phyloP scores from a whole-genome alignment of 1,140 invertebrate genomes.

The Hyles vespertilio region DNA sequence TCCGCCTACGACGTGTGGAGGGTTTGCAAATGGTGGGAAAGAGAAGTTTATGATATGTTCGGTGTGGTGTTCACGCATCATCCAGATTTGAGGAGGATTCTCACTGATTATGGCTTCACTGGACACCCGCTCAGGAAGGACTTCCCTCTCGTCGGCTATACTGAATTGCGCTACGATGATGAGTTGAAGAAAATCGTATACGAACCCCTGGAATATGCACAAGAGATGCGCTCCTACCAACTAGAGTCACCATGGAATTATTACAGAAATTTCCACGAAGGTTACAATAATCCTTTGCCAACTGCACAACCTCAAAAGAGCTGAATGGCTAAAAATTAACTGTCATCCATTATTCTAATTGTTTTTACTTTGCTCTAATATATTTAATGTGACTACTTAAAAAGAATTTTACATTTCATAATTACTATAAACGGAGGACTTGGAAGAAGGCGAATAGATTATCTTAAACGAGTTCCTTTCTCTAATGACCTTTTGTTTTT shows the following conservation, averaged over 20 bases:
- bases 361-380: too few relatives aligned
- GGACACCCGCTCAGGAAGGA: constrained; percentile 70
- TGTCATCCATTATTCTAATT: too few relatives aligned
- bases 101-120: constrained; percentile 70
- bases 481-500: too few relatives aligned
- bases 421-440: too few relatives aligned
- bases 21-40: constrained; percentile 58
- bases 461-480: too few relatives aligned
- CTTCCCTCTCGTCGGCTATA: constrained; percentile 65
- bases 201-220: constrained; percentile 66
- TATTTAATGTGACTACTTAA: too few relatives aligned
- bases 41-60: constrained; percentile 72
- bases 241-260: constrained; percentile 63
- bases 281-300: constrained; percentile 34
- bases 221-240: constrained; percentile 54
- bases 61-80: constrained; percentile 69
- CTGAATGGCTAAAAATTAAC: too few relatives aligned
- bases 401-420: too few relatives aligned
- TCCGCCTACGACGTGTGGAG: constrained; percentile 60
- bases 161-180: constrained; percentile 67
- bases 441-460: too few relatives aligned
- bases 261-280: constrained; percentile 52
- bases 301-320: constrained; percentile 19
- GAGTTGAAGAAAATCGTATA: constrained; percentile 69
- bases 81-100: constrained; percentile 67